A percentile compares a stretch with the other conserved stretches of the same genome.
Evolutionary conservation across 2,113 vertebrate species (phyloP).

Genomic region (Leptobrachium leishanense): DNA sequence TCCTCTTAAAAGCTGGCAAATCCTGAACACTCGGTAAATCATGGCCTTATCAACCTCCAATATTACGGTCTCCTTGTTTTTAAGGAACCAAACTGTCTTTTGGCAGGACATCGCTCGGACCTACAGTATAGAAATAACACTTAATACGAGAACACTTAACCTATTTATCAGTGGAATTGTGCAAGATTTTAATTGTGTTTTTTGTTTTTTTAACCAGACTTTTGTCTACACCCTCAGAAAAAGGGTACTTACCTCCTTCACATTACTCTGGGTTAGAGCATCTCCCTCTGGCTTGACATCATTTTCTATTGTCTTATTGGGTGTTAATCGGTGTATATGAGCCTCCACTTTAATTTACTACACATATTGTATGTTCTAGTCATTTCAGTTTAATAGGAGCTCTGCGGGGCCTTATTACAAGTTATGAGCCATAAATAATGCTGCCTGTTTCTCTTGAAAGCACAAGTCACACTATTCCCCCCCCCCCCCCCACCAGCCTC

Average conservation of each 20-base stretch:
- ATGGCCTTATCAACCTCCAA: background rate
- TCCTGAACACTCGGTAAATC: background rate
- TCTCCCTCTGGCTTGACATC: background rate
- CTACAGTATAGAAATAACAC: background rate
- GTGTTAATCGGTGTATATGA: too few relatives aligned
- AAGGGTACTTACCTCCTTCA: background rate
- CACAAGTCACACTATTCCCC: constrained; percentile 27
- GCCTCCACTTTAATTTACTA: too few relatives aligned
- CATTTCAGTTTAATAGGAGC: background rate
- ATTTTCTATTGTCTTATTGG: too few relatives aligned
- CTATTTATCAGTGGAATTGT: background rate
- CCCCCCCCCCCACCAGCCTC: constrained; percentile 6
- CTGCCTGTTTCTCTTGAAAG: constrained; percentile 21
- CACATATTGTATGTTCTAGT: background rate
- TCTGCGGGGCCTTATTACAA: background rate
- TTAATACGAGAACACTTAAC: background rate
- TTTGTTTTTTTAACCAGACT: background rate
- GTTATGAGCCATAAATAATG: constrained; percentile 15
- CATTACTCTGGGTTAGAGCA: background rate
- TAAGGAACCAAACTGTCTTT: background rate
- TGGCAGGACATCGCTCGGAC: background rate
- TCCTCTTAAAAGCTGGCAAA: background rate
- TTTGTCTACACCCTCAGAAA: background rate
- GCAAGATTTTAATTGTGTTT: background rate
- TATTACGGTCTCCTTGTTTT: background rate